These are phyloP conservation scores for Mustela nigripes DNA, from an alignment of 2,113 vertebrate genomes.

Conservation along the genomic window DNA sequence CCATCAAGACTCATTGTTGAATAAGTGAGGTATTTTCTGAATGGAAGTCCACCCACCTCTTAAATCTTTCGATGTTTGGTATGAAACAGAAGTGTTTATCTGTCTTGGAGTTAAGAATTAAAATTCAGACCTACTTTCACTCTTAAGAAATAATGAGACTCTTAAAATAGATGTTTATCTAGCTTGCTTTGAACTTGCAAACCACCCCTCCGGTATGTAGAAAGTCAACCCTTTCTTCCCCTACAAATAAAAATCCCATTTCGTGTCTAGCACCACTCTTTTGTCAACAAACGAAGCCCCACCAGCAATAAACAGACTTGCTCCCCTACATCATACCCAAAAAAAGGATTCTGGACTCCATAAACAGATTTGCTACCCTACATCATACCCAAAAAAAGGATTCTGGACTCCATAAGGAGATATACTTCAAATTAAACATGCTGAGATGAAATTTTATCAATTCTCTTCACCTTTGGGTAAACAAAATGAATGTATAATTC, in stretches of 20 bases:
- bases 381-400: background rate
- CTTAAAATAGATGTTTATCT: constrained; percentile 28
- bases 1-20: background rate
- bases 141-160: background rate
- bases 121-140: constrained; percentile 38
- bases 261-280: background rate
- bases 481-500: background rate
- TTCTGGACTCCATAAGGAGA: background rate
- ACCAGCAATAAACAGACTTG: background rate
- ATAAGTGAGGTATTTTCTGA: background rate
- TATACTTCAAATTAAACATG: background rate
- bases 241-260: constrained; percentile 6
- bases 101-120: background rate
- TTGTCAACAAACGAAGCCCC: background rate
- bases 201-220: background rate
- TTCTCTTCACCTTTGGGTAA: background rate
- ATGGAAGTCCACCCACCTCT: background rate
- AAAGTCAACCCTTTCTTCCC: background rate
- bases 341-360: background rate
- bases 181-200: constrained; percentile 5
- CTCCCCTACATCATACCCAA: background rate
- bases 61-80: background rate
- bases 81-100: constrained; percentile 19
- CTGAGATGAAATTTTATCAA: background rate
- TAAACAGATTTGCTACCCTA: background rate